These are phyloP conservation scores for Cenopis cana DNA, from an alignment of 2,888 invertebrate genomes.

Conservation along the genomic window DNA sequence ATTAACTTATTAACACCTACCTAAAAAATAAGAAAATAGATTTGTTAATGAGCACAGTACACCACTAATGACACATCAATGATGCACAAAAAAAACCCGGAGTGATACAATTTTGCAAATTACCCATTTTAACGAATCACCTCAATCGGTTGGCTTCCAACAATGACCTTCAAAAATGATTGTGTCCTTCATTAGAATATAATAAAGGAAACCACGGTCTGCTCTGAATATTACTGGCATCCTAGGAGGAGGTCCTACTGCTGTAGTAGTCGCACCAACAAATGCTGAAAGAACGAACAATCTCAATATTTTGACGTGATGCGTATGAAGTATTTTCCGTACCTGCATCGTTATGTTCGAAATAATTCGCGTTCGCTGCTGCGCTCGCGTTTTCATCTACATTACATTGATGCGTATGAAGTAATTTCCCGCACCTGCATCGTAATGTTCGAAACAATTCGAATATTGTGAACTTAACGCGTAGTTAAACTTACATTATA, in stretches of 20 bases:
- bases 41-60: neutral
- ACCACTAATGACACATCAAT: neutral
- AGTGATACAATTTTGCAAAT: neutral
- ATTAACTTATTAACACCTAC: no score
- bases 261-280: neutral
- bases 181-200: neutral
- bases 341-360: no score
- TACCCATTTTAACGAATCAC: neutral
- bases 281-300: slow-evolving; percentile 6
- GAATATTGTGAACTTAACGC: no score
- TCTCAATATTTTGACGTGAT: no score
- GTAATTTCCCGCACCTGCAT: no score
- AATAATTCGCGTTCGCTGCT: no score
- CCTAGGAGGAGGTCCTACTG: neutral
- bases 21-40: no score
- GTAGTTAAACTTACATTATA: no score
- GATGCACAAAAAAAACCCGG: neutral
- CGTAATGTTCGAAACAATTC: no score
- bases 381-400: no score
- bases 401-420: no score
- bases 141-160: neutral
- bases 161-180: neutral
- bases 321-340: no score
- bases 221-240: neutral
- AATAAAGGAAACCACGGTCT: slow-evolving; percentile 18